Percentiles rank a stretch among this genome's conserved stretches.
phyloP scores from a whole-genome alignment of 2,113 vertebrate species.

The Aramus guarauna region DNA sequence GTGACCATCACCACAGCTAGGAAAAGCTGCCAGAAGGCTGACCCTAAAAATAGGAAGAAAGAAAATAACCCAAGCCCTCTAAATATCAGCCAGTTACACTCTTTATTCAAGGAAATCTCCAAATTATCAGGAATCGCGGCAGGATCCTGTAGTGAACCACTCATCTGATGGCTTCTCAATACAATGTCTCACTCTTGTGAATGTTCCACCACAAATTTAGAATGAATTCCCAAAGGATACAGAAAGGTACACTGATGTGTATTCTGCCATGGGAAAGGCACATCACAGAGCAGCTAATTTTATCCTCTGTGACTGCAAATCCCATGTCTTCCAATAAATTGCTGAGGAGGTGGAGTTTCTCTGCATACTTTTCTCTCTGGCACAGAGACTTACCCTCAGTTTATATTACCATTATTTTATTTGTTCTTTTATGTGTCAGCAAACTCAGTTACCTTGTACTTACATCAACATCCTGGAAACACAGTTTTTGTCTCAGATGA shows the following conservation, averaged over 20 bases:
- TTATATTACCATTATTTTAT: not conserved
- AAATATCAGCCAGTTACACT: not conserved
- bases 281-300: slow-evolving; percentile 34
- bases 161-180: not conserved
- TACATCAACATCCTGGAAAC: not conserved
- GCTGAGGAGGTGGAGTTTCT: slow-evolving; percentile 36
- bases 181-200: not conserved
- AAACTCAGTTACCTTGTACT: not conserved
- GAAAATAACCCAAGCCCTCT: slow-evolving; percentile 28
- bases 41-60: slow-evolving; percentile 53
- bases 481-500: not conserved
- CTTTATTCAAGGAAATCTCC: not conserved
- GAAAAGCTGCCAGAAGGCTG: slow-evolving; percentile 21
- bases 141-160: not conserved
- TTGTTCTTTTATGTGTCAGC: slow-evolving; percentile 7
- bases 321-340: slow-evolving; percentile 27
- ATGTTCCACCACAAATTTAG: not conserved
- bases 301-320: slow-evolving; percentile 21
- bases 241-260: not conserved
- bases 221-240: not conserved
- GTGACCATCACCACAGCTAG: not conserved
- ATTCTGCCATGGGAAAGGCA: slow-evolving; percentile 25
- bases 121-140: not conserved
- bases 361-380: slow-evolving; percentile 11
- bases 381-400: not conserved